phyloP scores from a whole-genome alignment of 2,888 invertebrate genomes.

The Noctua fimbriata region DNA sequence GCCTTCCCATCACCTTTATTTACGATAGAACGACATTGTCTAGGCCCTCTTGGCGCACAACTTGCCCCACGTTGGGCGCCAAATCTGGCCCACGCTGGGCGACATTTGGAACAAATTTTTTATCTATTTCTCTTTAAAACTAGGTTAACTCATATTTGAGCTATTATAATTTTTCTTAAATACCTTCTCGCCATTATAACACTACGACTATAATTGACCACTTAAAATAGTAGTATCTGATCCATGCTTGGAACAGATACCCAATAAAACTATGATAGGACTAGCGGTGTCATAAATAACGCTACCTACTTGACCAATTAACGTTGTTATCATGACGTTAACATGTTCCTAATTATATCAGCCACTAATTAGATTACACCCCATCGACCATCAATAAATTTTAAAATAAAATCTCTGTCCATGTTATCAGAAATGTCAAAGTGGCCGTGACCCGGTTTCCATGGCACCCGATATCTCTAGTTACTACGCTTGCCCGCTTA shows the following conservation, averaged over 20 bases:
- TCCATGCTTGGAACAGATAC: not conserved
- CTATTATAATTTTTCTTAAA: not conserved
- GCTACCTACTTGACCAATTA: constrained; percentile 4
- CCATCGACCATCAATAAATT: constrained; percentile 28
- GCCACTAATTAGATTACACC: constrained; percentile 24
- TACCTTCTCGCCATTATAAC: not conserved
- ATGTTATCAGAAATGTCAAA: constrained; percentile 60
- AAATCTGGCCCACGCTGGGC: not conserved
- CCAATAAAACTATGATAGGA: not conserved
- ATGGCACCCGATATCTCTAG: constrained; percentile 64
- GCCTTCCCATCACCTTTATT: not conserved
- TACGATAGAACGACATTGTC: not conserved
- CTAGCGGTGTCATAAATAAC: constrained; percentile 16
- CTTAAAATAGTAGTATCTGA: not conserved
- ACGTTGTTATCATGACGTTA: constrained; percentile 11
- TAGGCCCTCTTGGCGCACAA: not conserved
- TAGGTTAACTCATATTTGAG: not conserved
- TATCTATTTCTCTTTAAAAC: not conserved
- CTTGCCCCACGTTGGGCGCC: not conserved
- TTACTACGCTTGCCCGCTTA: constrained; percentile 34
- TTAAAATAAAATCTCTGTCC: constrained; percentile 42
- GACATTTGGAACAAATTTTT: not conserved
- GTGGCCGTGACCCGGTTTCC: constrained; percentile 70
- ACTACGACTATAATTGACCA: not conserved
- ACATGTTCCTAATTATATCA: constrained; percentile 29